phyloP scores from a whole-genome alignment of 2,888 invertebrate genomes.

The Epinotia nisella region DNA sequence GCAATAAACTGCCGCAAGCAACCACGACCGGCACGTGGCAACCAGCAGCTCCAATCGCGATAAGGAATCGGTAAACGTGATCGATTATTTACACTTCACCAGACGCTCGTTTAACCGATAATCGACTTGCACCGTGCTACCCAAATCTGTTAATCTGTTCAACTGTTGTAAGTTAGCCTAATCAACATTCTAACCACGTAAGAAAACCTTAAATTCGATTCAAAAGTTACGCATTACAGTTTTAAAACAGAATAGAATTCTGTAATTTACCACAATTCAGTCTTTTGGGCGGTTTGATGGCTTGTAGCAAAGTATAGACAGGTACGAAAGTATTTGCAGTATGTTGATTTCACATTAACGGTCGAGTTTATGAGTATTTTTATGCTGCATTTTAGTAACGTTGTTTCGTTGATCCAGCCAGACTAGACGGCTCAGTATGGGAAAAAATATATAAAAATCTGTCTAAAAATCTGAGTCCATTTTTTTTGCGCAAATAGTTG shows the following conservation, averaged over 20 bases:
- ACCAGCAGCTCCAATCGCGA: constrained; percentile 60
- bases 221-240: neutral
- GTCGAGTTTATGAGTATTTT: neutral
- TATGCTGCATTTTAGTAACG: too few relatives aligned
- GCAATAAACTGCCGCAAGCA: constrained; percentile 55
- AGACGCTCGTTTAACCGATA: constrained; percentile 27
- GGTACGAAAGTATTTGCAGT: neutral
- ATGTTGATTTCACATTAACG: neutral
- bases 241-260: neutral
- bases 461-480: too few relatives aligned
- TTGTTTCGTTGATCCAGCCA: too few relatives aligned
- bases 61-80: constrained; percentile 66
- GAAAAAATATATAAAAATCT: too few relatives aligned
- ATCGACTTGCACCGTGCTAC: constrained; percentile 13
- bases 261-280: neutral
- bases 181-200: too few relatives aligned
- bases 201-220: neutral
- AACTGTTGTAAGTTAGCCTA: neutral
- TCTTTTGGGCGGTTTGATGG: neutral
- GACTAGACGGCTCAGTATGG: too few relatives aligned
- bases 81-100: constrained; percentile 62
- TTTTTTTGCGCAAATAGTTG: too few relatives aligned
- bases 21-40: constrained; percentile 65
- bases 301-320: neutral
- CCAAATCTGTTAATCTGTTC: constrained; percentile 6